Evolutionary conservation across 2,113 vertebrate genomes (phyloP).

Genomic region (Rhinoderma darwinii): DNA sequence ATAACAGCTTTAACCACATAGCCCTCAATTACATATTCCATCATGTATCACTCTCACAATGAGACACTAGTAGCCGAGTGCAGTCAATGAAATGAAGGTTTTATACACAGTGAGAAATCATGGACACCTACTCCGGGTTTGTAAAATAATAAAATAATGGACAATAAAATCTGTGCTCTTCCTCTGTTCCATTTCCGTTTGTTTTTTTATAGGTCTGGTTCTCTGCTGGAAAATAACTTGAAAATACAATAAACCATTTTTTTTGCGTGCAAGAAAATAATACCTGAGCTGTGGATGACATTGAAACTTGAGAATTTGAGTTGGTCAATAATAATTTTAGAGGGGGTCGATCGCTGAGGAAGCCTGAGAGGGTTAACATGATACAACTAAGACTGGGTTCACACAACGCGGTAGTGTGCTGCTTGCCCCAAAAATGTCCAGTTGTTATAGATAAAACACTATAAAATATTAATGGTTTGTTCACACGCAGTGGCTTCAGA

Average conservation of each 20-base stretch:
- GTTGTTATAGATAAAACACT: too few species aligned
- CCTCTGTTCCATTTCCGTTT: conserved; percentile 6
- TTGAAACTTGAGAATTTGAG: neutral
- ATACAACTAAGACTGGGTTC: too few species aligned
- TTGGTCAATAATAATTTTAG: neutral
- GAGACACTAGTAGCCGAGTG: neutral
- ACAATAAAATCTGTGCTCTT: neutral
- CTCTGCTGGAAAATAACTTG: neutral
- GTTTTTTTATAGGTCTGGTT: conserved; percentile 20
- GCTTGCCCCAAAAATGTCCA: too few species aligned
- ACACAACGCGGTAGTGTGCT: too few species aligned
- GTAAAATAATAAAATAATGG: conserved; percentile 1
- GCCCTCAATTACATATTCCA: neutral
- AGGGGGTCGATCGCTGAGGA: too few species aligned
- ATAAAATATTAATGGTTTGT: too few species aligned
- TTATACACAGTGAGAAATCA: neutral
- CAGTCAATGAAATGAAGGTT: neutral
- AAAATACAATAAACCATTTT: neutral
- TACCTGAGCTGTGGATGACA: neutral
- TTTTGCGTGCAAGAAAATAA: neutral
- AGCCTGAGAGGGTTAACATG: too few species aligned
- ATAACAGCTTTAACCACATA: neutral
- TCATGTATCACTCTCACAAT: conserved; percentile 12
- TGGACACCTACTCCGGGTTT: neutral
- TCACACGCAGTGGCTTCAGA: too few species aligned